phyloP scores from a whole-genome alignment of 2,888 invertebrate genomes.

The Caenorhabditis angaria region DNA sequence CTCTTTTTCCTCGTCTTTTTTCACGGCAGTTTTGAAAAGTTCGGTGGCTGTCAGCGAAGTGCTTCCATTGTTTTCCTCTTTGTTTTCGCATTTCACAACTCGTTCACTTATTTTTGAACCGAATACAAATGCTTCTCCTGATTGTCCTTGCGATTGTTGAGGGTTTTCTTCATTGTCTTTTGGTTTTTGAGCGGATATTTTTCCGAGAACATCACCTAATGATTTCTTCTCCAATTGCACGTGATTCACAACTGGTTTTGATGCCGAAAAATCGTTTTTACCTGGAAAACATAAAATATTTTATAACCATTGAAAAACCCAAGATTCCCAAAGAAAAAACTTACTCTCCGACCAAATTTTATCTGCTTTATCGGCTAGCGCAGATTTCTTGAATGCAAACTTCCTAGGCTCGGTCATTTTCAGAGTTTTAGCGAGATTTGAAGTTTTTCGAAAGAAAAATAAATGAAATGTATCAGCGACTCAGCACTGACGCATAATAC shows the following conservation, averaged over 20 bases:
- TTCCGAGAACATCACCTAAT: constrained; percentile 39
- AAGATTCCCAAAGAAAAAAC: no score
- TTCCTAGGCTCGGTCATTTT: constrained; percentile 16
- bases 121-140: constrained; percentile 30
- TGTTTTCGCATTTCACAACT: constrained; percentile 34
- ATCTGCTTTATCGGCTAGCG: constrained; percentile 48
- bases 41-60: constrained; percentile 36
- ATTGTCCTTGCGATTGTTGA: not conserved
- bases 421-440: not conserved
- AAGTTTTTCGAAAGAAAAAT: constrained; percentile 7
- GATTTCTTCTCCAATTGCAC: constrained; percentile 46
- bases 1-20: constrained; percentile 40
- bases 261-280: constrained; percentile 40
- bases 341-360: constrained; percentile 53
- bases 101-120: constrained; percentile 50
- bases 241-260: constrained; percentile 23
- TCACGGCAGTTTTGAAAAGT: constrained; percentile 38
- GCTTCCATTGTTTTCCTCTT: not conserved
- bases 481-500: not conserved
- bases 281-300: constrained; percentile 33
- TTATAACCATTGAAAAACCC: no score
- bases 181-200: constrained; percentile 8
- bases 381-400: constrained; percentile 43
- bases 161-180: constrained; percentile 13
- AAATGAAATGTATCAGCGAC: not conserved